Evolutionary conservation across 2,888 invertebrate species (phyloP).

Genomic region (Dasysyrphus albostriatus): DNA sequence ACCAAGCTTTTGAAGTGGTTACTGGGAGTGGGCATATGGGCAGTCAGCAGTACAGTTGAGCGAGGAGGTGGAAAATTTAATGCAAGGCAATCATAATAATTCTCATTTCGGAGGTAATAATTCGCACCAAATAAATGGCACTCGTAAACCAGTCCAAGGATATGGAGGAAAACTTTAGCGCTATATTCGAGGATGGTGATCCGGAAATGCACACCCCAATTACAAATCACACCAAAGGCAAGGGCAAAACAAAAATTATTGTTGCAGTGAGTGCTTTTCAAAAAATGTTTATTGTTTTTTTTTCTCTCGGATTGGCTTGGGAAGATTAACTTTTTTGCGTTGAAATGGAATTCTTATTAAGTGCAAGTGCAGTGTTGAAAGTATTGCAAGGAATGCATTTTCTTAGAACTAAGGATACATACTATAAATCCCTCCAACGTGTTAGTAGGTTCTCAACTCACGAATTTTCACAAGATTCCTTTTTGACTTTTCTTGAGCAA

Average conservation of each 20-base stretch:
- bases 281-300: slow-evolving; percentile 22
- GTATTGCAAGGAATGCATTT: background rate
- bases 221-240: slow-evolving; percentile 63
- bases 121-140: slow-evolving; percentile 71
- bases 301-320: background rate
- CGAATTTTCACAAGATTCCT: background rate
- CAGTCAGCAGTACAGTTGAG: background rate
- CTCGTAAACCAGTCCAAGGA: slow-evolving; percentile 56
- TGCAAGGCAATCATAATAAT: slow-evolving; percentile 75
- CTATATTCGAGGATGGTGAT: slow-evolving; percentile 23
- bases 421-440: background rate
- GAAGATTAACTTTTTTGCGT: slow-evolving; percentile 3
- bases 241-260: slow-evolving; percentile 34
- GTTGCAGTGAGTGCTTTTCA: slow-evolving; percentile 44
- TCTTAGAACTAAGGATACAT: background rate
- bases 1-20: slow-evolving; percentile 19
- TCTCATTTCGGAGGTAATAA: slow-evolving; percentile 71
- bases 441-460: too few relatives aligned
- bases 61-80: slow-evolving; percentile 53
- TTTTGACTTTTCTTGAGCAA: too few relatives aligned
- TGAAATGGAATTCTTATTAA: slow-evolving; percentile 22
- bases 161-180: slow-evolving; percentile 34
- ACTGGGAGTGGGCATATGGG: background rate
- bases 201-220: slow-evolving; percentile 56
- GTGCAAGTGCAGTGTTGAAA: background rate